Percentiles rank a stretch among this genome's conserved stretches.
These are phyloP conservation scores for Echinometra lucunter DNA, from an alignment of 53 echinoderm and acorn worm genomes.

Conservation along the genomic window DNA sequence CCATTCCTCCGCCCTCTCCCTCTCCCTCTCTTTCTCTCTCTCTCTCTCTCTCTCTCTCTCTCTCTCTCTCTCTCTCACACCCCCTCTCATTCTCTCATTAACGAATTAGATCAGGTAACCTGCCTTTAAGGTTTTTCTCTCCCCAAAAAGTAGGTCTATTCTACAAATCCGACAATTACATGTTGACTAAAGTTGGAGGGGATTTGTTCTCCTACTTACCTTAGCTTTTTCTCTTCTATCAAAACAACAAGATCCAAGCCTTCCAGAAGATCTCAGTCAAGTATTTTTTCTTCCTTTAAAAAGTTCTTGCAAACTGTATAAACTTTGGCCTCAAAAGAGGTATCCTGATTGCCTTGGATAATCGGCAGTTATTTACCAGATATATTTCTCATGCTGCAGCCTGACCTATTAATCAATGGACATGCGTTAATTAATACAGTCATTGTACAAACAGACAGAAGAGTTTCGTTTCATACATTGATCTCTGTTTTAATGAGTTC, in stretches of 20 bases:
- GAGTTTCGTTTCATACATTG: no score
- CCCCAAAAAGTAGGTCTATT: neutral
- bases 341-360: neutral
- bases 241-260: neutral
- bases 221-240: conserved; percentile 6
- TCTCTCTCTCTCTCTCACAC: neutral
- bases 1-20: neutral
- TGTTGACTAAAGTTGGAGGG: conserved; percentile 41
- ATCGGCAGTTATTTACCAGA: neutral
- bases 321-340: neutral
- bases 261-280: neutral
- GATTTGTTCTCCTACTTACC: neutral
- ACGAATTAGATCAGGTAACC: neutral
- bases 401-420: no score
- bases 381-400: neutral
- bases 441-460: no score
- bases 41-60: neutral
- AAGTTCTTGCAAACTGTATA: neutral
- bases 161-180: conserved; percentile 13
- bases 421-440: no score
- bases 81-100: neutral
- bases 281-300: neutral
- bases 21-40: neutral
- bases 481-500: no score
- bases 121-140: neutral